Conservation (phyloP, 1,140 invertebrate genomes). For the Drosophila novamexicana region DNA sequence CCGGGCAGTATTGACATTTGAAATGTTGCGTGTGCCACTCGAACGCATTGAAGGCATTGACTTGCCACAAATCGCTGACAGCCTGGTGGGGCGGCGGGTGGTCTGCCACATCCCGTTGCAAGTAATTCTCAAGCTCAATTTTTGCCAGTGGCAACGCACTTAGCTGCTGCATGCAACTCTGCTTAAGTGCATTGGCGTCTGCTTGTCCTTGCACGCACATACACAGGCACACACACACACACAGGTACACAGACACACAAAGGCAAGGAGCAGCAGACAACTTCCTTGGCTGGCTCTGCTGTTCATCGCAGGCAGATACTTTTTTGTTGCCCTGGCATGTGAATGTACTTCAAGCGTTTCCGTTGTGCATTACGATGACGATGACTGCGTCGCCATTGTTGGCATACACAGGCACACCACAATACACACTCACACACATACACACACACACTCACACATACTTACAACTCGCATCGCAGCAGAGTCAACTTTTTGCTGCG, state of each 20-base stretch:
- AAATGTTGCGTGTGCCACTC: conserved; percentile 38
- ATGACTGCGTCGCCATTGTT: conserved; percentile 72
- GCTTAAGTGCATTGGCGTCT: conserved; percentile 79
- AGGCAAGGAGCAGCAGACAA: conserved; percentile 54
- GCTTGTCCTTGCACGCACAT: conserved; percentile 67
- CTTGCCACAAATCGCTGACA: conserved; percentile 20
- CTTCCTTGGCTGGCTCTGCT: conserved; percentile 56
- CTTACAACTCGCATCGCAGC: conserved; percentile 9
- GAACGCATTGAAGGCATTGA: conserved; percentile 32
- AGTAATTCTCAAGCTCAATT: not conserved
- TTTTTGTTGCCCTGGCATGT: conserved; percentile 67
- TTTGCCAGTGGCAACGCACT: conserved; percentile 32
- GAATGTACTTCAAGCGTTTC: conserved; percentile 82
- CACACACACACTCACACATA: conserved; percentile 8
- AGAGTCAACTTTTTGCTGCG: conserved; percentile 62
- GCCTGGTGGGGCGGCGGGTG: not conserved
- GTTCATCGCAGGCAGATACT: conserved; percentile 49
- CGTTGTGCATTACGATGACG: conserved; percentile 76
- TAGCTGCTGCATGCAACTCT: conserved; percentile 40
- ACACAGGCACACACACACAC: conserved; percentile 27
- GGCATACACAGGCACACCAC: conserved; percentile 44
- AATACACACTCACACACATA: conserved; percentile 25
- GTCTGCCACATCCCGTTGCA: conserved; percentile 1
- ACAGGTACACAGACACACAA: conserved; percentile 14
- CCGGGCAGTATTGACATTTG: conserved; percentile 33